A percentile compares a stretch with the other conserved stretches of the same genome.
phyloP scores from a whole-genome alignment of 1,140 invertebrate genomes.

The Orius insidiosus region DNA sequence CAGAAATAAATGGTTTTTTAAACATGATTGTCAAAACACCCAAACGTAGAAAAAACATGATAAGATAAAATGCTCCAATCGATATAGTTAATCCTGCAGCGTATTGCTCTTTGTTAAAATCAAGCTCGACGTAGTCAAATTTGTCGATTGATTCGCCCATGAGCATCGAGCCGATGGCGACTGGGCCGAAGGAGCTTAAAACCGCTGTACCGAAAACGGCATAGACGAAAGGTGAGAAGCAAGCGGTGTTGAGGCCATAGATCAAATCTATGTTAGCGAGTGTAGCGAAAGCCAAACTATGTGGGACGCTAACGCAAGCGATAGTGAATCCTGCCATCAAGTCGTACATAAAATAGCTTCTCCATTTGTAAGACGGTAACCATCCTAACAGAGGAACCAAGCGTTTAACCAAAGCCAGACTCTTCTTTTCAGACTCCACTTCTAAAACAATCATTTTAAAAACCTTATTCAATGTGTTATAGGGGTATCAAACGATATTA shows the following conservation, averaged over 20 bases:
- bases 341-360: conserved; percentile 43
- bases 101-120: no score
- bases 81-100: no score
- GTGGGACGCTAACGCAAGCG: conserved; percentile 83
- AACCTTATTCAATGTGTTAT: no score
- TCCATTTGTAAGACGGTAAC: conserved; percentile 51
- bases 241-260: conserved; percentile 69
- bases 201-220: conserved; percentile 49
- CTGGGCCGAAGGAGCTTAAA: conserved; percentile 15
- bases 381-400: conserved; percentile 41
- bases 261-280: conserved; percentile 56
- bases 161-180: conserved; percentile 13
- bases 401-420: not conserved
- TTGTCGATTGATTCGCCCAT: conserved; percentile 12
- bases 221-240: conserved; percentile 66
- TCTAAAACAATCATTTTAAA: no score
- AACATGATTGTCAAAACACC: no score
- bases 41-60: no score
- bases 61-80: no score
- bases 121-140: no score
- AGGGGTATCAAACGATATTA: no score
- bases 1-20: no score
- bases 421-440: no score
- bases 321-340: conserved; percentile 65
- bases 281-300: conserved; percentile 70